phyloP scores from a whole-genome alignment of 2,113 vertebrate genomes.

The Telmatochromis bifrenatus region DNA sequence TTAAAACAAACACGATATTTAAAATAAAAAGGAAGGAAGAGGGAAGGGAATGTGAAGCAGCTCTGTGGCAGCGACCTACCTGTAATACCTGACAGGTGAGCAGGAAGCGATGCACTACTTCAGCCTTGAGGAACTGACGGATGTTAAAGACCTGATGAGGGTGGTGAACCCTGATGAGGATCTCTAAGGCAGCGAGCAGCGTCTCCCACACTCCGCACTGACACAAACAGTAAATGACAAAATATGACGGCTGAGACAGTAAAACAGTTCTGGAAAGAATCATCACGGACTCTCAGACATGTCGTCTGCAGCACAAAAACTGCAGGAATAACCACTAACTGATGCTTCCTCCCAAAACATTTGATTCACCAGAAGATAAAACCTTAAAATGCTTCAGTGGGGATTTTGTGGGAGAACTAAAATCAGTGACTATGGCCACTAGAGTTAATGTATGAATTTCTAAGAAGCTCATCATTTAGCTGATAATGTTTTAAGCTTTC shows the following conservation, averaged over 20 bases:
- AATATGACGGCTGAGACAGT: not conserved
- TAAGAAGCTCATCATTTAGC: not conserved
- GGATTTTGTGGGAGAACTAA: not conserved
- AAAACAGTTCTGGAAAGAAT: not conserved
- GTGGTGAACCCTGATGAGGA: constrained; percentile 88
- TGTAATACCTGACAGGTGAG: constrained; percentile 93
- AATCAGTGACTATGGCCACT: not conserved
- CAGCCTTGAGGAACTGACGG: constrained; percentile 86
- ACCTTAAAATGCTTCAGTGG: not conserved
- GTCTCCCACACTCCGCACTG: constrained; percentile 91
- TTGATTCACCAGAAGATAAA: not conserved
- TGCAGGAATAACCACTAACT: not conserved
- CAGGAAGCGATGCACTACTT: constrained; percentile 88
- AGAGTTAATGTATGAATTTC: not conserved
- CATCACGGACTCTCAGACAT: not conserved
- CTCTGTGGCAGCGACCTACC: constrained; percentile 62
- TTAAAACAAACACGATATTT: constrained; percentile 42
- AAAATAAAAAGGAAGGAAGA: not conserved
- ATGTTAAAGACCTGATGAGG: constrained; percentile 91
- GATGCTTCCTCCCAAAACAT: not conserved
- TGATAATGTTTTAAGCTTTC: not conserved
- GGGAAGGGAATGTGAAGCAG: not conserved
- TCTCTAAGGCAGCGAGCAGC: constrained; percentile 82
- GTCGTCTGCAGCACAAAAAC: not conserved
- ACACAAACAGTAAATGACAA: not conserved